Evolutionary conservation across 2,113 vertebrate species (phyloP).

Genomic region (Ctenomys sociabilis): DNA sequence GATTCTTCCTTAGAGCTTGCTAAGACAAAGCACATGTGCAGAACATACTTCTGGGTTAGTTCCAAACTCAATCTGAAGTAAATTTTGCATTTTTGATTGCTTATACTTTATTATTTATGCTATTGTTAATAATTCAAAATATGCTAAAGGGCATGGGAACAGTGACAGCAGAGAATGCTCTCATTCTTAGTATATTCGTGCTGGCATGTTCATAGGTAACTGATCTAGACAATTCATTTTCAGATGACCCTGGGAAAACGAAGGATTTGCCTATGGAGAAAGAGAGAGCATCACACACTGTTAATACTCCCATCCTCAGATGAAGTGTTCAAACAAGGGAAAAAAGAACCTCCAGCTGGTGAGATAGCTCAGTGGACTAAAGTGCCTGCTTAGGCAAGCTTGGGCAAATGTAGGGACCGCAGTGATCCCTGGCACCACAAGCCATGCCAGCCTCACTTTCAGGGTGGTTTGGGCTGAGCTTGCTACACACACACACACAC

Average conservation of each 20-base stretch:
- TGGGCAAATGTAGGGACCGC: too few relatives aligned
- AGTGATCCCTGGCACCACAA: too few relatives aligned
- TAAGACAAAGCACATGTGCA: not conserved
- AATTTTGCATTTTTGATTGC: not conserved
- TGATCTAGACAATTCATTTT: not conserved
- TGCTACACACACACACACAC: too few relatives aligned
- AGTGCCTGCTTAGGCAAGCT: too few relatives aligned
- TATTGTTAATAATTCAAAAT: conserved; percentile 1
- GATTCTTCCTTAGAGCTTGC: not conserved
- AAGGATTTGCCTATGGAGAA: not conserved
- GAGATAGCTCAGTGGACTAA: too few relatives aligned
- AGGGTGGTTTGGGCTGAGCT: too few relatives aligned
- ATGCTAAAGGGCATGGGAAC: not conserved
- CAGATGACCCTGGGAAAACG: not conserved
- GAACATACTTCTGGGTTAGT: not conserved
- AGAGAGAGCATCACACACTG: not conserved
- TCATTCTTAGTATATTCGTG: not conserved
- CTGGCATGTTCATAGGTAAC: not conserved
- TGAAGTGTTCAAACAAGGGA: not conserved
- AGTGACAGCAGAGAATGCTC: not conserved
- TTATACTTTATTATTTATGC: not conserved
- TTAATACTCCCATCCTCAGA: not conserved
- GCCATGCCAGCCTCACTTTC: too few relatives aligned
- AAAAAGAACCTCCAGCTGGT: not conserved
- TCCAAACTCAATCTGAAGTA: not conserved